A percentile compares a stretch with the other conserved stretches of the same genome.
Conservation (phyloP, 2,113 vertebrate species). For the Syrmaticus mikado region DNA sequence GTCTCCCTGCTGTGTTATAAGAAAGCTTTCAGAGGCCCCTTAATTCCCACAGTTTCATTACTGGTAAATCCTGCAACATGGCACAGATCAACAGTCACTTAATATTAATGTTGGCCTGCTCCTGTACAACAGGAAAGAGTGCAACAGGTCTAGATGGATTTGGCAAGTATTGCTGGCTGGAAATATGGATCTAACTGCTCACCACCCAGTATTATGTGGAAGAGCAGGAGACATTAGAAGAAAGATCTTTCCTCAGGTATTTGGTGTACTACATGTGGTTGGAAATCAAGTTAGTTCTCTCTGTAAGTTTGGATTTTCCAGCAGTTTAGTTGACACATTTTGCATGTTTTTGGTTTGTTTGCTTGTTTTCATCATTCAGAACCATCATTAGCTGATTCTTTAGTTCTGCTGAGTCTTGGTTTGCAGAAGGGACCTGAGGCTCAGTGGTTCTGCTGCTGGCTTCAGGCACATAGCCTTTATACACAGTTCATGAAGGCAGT, state of each 20-base stretch:
- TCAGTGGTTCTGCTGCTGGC: neutral
- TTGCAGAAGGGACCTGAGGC: neutral
- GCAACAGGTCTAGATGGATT: neutral
- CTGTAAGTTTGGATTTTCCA: neutral
- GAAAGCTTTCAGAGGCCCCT: neutral
- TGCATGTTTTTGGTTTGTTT: neutral
- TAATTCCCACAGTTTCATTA: neutral
- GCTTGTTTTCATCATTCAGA: neutral
- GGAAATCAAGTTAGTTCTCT: neutral
- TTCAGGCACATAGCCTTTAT: neutral
- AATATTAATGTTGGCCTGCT: neutral
- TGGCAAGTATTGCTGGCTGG: neutral
- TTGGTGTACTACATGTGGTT: neutral
- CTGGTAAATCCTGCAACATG: neutral
- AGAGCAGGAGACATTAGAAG: neutral
- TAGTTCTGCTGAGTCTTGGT: neutral
- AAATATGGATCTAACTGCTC: neutral
- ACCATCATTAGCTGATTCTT: neutral
- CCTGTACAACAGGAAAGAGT: neutral
- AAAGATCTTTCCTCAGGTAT: neutral
- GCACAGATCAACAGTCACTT: neutral
- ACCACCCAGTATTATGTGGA: fast-evolving
- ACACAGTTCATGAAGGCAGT: neutral
- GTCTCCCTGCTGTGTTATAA: neutral
- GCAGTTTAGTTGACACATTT: neutral